phyloP scores from a whole-genome alignment of 2,888 invertebrate species.

The Drosophila gaucha region DNA sequence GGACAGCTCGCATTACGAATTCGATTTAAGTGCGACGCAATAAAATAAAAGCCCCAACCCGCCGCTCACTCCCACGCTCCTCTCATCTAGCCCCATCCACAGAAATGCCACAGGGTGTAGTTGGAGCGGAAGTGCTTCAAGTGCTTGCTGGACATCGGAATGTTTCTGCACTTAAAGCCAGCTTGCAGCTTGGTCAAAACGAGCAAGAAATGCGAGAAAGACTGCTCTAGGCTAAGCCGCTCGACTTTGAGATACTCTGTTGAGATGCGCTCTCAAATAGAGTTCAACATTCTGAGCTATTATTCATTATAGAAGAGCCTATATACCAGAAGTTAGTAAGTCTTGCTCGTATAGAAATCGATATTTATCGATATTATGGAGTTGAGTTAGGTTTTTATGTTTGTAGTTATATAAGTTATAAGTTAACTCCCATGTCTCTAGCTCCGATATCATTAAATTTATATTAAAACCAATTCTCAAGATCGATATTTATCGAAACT shows the following conservation, averaged over 20 bases:
- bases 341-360: too few species aligned
- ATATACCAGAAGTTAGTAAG: too few species aligned
- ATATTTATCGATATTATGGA: slow-evolving; percentile 3
- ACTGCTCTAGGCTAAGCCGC: not conserved
- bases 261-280: too few species aligned
- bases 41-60: slow-evolving; percentile 67
- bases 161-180: slow-evolving; percentile 27
- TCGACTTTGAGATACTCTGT: not conserved
- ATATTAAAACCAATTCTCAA: too few species aligned
- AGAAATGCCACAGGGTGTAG: slow-evolving; percentile 5
- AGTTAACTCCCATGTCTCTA: too few species aligned
- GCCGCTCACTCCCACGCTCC: not conserved
- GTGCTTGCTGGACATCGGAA: slow-evolving; percentile 30
- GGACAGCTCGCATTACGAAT: slow-evolving; percentile 64
- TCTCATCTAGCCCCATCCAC: not conserved
- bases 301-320: too few species aligned
- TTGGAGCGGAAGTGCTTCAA: slow-evolving; percentile 11
- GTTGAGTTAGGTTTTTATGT: too few species aligned
- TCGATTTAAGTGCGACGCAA: slow-evolving; percentile 75
- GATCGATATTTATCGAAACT: too few species aligned
- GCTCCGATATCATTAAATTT: too few species aligned
- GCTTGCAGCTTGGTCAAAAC: slow-evolving; percentile 33
- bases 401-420: too few species aligned
- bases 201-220: not conserved
- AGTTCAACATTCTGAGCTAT: too few species aligned